phyloP scores from a whole-genome alignment of 2,888 invertebrate genomes.

The Psococerastis gibbosa region DNA sequence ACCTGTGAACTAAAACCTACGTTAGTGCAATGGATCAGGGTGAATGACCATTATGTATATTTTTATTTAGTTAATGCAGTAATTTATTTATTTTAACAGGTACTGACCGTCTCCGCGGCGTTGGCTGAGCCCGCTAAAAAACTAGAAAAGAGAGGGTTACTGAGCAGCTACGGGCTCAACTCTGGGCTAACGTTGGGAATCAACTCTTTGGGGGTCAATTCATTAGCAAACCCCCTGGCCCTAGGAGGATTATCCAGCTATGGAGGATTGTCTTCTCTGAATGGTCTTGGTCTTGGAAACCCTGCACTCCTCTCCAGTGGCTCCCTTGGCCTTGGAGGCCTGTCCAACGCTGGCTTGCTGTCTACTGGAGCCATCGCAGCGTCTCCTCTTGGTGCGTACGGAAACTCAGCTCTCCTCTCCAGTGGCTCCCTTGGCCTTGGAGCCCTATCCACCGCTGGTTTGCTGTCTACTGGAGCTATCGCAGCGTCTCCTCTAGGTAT shows the following conservation, averaged over 20 bases:
- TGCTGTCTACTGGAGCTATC: background rate
- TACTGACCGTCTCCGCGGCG: background rate
- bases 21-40: no score
- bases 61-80: no score
- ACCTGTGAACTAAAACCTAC: no score
- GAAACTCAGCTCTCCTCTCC: background rate
- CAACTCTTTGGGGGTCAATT: background rate
- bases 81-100: no score
- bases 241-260: slow-evolving; percentile 9
- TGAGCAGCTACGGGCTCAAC: background rate
- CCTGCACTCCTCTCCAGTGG: background rate
- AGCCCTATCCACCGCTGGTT: background rate
- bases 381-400: background rate
- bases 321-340: background rate
- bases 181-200: slow-evolving; percentile 4
- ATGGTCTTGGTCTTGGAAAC: background rate
- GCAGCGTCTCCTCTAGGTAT: slow-evolving; percentile 10
- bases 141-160: background rate
- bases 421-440: background rate
- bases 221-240: background rate
- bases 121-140: background rate
- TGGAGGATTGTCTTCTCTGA: background rate
- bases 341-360: background rate
- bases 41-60: no score
- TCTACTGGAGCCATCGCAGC: background rate